Evolutionary conservation across 1,140 invertebrate genomes (phyloP), one percentile per base, ranked within the genome.

Genomic region (Heliconius eleuchia): DNA sequence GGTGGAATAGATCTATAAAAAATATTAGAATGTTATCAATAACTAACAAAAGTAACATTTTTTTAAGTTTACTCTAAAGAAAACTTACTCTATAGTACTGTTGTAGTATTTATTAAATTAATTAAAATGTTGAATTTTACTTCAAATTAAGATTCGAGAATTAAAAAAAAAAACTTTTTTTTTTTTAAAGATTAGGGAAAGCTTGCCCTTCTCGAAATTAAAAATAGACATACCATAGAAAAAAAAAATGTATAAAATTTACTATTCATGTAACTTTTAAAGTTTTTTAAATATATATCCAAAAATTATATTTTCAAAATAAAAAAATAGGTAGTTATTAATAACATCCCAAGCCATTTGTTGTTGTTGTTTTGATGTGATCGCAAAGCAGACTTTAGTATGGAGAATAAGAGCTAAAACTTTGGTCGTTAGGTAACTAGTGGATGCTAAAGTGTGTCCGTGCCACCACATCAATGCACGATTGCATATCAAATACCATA

Each of bases 1-100:
- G 90, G 90, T 90, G 83, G 86, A 88, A 73, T 79, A 77, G 27
- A 74, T 75, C 73, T 78, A 81, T 71, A 72, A 57, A 52, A 73
- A 52, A 71, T 30, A 71, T 76, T 73, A 55, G 39, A 78, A 60
- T 55, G 52, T 55, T 72, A 80, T 46, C 60, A 74, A 78, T 72
- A 23, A 52, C 60, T 77, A 55, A 74, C 18, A 13, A 13, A 52
- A 19, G 5, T 7, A 19, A 2, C 18, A 19, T 2, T n/a, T 19
- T 23, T 18, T 11, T 60, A 9, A n/a, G n/a, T 60, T 60, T 55
- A 18, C 2, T 55, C 2, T 55, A 4, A 55, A 55, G 16, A 18
- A 55, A 18, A 19, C 52, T 55, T 55, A 55, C n/a, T n/a, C 23
- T 60, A 60, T 60, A 60, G 19, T 60, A 3, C n/a, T 23, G n/a